Base-by-base conservation (phyloP, 2,113 vertebrate species). In the Tamias sibiricus region DNA sequence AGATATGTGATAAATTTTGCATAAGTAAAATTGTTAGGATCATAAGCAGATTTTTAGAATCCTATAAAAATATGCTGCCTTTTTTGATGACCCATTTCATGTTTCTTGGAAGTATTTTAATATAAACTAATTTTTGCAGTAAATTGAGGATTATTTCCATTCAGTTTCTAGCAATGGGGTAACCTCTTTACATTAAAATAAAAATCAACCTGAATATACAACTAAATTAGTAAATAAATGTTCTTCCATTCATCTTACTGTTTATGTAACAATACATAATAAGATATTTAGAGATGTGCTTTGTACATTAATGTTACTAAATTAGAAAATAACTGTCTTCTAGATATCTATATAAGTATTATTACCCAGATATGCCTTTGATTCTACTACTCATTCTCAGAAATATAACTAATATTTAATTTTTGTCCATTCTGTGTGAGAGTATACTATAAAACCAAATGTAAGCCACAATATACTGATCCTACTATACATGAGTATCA, bases 221-320 rank as follows among this genome's bases (percentile, higher is more conserved):
- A 84, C 47, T 83, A 90, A 62, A 69, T 66, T 62, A 95, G 76
- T 16, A 59, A 16, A 68, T 82, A 77, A 40, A 54, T 32, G 6
- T 14, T n/a, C 35, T 94, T 83, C 22, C 4, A 71, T 68, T 83
- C 20, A 79, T 40, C 32, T 74, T 79, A 64, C 32, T 8, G 75
- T 49, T 86, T 79, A 92, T 76, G 72, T 68, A 86, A 89, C n/a
- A 32, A 62, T 77, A 32, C 47, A 4, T 77, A 95, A n/a, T n/a
- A 57, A 64, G n/a, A 20, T 47, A 89, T 79, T 94, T 82, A 91
- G 28, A 52, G 49, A 2, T 85, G 20, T 91, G 40, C 12, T 42
- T 49, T 37, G 42, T 32, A 62, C 69, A 64, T 44, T 16, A 62
- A 68, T 87, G 76, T 68, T 76, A 32, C 17, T 28, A 69, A 82